phyloP scores from a whole-genome alignment of 1,140 invertebrate species.

The Tachypleus tridentatus region DNA sequence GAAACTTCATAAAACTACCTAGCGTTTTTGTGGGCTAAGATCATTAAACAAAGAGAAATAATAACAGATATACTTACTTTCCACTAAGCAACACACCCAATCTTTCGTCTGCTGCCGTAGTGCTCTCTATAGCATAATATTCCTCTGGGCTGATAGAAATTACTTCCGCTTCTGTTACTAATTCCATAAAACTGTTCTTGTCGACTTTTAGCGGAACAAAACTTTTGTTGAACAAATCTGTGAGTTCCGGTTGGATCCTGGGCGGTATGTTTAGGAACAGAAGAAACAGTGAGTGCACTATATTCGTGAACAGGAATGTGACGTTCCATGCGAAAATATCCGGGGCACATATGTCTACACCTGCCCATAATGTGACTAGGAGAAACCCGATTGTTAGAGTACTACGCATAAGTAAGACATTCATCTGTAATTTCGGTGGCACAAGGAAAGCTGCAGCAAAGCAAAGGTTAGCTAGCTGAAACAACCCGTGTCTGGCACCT shows the following conservation, averaged over 20 bases:
- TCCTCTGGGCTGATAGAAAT: constrained; percentile 54
- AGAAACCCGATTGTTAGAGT: constrained; percentile 59
- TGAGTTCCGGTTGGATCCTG: constrained; percentile 52
- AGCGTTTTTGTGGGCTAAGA: too few relatives aligned
- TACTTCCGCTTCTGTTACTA: constrained; percentile 56
- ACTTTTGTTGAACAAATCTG: constrained; percentile 41
- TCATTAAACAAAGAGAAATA: too few relatives aligned
- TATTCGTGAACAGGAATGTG: constrained; percentile 55
- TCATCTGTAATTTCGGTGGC: constrained; percentile 45
- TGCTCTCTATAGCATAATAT: constrained; percentile 57
- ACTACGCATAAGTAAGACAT: constrained; percentile 46
- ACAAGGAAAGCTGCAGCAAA: constrained; percentile 67
- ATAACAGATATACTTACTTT: constrained; percentile 58
- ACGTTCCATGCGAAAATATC: constrained; percentile 68
- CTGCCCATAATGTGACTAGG: constrained; percentile 61
- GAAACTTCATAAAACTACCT: too few relatives aligned
- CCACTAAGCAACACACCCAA: constrained; percentile 67
- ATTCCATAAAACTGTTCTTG: constrained; percentile 60
- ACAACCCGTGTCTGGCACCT: constrained; percentile 63
- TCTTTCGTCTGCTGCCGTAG: constrained; percentile 60
- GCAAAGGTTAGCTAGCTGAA: constrained; percentile 62
- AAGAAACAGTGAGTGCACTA: constrained; percentile 21
- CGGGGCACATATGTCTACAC: constrained; percentile 61
- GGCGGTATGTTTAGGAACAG: not conserved
- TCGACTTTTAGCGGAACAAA: constrained; percentile 63